Evolutionary conservation across 2,888 invertebrate species (phyloP).

Genomic region (Melinaea menophilus): DNA sequence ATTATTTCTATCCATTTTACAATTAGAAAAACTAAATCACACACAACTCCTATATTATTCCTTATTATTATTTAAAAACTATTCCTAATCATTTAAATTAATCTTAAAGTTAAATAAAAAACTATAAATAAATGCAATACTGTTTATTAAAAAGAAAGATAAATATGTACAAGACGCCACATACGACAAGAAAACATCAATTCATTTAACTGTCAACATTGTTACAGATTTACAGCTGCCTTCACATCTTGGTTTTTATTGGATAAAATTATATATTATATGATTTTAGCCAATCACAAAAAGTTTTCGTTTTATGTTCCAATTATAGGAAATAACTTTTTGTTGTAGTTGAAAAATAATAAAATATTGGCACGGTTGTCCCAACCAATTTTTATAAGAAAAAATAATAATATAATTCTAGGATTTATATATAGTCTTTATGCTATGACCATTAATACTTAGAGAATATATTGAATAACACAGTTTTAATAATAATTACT

Average conservation of each 20-base stretch:
- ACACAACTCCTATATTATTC: conserved; percentile 42
- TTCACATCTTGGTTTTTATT: conserved; percentile 10
- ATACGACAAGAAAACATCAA: conserved; percentile 31
- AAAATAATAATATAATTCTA: no score
- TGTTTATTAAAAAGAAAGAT: conserved; percentile 56
- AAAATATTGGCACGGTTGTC: no score
- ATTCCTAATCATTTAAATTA: conserved; percentile 40
- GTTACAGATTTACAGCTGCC: conserved; percentile 21
- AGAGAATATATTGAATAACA: no score
- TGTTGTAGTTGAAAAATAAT: no score
- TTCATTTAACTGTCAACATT: conserved; percentile 23
- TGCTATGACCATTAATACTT: no score
- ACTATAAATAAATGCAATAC: conserved; percentile 47
- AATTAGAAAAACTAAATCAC: conserved; percentile 20
- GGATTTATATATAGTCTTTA: no score
- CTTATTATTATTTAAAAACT: conserved; percentile 42
- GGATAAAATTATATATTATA: conserved; percentile 9
- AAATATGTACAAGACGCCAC: conserved; percentile 62
- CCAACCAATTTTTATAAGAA: no score
- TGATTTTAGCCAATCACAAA: conserved; percentile 14
- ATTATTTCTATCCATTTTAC: conserved; percentile 37
- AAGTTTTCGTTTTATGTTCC: not conserved
- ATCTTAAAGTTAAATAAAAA: conserved; percentile 42
- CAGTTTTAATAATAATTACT: no score
- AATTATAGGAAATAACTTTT: not conserved